Evolutionary conservation across 2,797 vertebrate genomes (phyloP).

Genomic region (Remorina albescens): DNA sequence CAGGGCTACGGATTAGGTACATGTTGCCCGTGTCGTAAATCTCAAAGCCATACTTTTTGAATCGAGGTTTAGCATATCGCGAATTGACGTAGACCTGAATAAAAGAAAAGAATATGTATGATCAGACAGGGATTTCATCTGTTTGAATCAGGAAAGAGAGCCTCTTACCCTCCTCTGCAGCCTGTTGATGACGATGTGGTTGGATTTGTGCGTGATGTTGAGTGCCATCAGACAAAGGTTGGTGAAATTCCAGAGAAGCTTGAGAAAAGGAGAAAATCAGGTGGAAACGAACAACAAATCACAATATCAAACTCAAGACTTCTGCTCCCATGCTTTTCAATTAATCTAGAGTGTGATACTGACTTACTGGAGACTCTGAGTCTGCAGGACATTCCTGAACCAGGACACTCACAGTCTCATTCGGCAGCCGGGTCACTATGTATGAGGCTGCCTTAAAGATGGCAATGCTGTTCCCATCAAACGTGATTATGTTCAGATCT

Average conservation of each 20-base stretch:
- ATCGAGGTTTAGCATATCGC: constrained; percentile 89
- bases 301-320: too few relatives aligned
- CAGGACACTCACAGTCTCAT: constrained; percentile 90
- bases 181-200: constrained; percentile 90
- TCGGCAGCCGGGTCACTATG: constrained; percentile 87
- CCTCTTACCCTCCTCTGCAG: constrained; percentile 91
- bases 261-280: constrained; percentile 56
- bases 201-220: constrained; percentile 90
- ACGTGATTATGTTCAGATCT: constrained; percentile 94
- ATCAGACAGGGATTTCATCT: background rate
- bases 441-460: constrained; percentile 94
- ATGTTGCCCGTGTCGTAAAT: constrained; percentile 96
- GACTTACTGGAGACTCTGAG: constrained; percentile 84
- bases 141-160: background rate
- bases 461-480: constrained; percentile 91
- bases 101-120: constrained; percentile 14
- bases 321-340: background rate
- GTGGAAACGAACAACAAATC: background rate
- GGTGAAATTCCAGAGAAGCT: constrained; percentile 90
- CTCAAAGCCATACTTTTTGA: constrained; percentile 94
- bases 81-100: constrained; percentile 92
- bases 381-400: constrained; percentile 88
- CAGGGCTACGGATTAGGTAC: constrained; percentile 91
- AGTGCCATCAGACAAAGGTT: constrained; percentile 90
- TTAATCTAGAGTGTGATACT: background rate